Evolutionary conservation across 1,140 invertebrate genomes (phyloP), one percentile per base, ranked within the genome.

Genomic region (Calephelis nemesis): DNA sequence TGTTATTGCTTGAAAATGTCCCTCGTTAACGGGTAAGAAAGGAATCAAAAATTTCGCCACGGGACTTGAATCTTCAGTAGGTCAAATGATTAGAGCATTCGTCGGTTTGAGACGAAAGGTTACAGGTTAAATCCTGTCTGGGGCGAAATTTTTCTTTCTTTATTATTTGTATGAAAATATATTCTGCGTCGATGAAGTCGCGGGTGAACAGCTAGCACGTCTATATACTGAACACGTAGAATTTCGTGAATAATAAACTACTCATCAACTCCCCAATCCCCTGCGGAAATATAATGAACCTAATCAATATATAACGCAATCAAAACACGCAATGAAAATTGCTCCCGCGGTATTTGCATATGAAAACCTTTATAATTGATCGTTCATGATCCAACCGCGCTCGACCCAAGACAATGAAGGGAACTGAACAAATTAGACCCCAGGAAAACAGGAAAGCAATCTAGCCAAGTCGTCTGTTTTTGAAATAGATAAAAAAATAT

Each of bases 361-460:
- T 84, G 83, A 88, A 88, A 88, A 88, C 81, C 80, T 79, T 72
- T 81, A 78, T 85, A 85, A 87, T 86, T 79, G 85, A 85, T 85
- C 83, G 81, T 75, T 71, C 75, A 67, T 62, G 50, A 54, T 67
- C 65, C 74, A 63, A 19, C 62, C 47, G 52, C 67, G 52, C 52
- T 65, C 72, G 65, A 64, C 65, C 69, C 71, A 77, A 82, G 80
- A 83, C 80, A 85, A 83, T 83, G 70, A 62, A 65, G 69, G 76
- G 69, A 68, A 69, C 65, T 75, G 70, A 75, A 73, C 74, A 75
- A 75, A 75, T 75, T 75, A 79, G 75, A 72, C 67, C 68, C 68
- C 71, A 71, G 74, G 68, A 74, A 74, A 80, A 75, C 68, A 74
- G 65, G 30, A 63, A 63, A 10, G 62, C 4, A 10, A 45, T 63